A percentile compares a stretch with the other conserved stretches of the same genome.
phyloP scores from a whole-genome alignment of 2,888 invertebrate species.

The Byasa hedistus region DNA sequence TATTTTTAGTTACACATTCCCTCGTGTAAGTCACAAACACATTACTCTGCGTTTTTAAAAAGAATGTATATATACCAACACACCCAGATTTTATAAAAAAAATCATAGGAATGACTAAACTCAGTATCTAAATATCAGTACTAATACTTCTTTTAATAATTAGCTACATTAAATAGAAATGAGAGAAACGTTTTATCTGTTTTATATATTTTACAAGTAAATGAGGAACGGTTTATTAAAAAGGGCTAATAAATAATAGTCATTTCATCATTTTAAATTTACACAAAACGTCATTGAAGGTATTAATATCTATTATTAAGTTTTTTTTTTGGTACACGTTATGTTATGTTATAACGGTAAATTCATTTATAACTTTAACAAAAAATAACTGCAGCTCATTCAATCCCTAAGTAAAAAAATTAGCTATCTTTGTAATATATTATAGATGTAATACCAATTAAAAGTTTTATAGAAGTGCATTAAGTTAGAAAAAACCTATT shows the following conservation, averaged over 20 bases:
- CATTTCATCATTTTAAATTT: too few relatives aligned
- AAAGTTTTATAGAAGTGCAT: conserved; percentile 12
- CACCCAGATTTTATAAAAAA: too few relatives aligned
- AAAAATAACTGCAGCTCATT: background rate
- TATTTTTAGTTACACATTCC: conserved; percentile 24
- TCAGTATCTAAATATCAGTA: too few relatives aligned
- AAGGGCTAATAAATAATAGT: background rate
- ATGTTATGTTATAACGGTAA: background rate
- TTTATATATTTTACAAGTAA: background rate
- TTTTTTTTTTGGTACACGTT: background rate
- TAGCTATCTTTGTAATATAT: conserved; percentile 2
- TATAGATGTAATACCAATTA: conserved; percentile 4
- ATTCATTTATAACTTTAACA: background rate
- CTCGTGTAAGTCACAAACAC: conserved; percentile 7
- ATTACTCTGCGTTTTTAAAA: background rate
- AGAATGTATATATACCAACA: too few relatives aligned
- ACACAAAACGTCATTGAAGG: too few relatives aligned
- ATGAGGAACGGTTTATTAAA: background rate
- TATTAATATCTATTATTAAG: too few relatives aligned
- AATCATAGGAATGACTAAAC: too few relatives aligned
- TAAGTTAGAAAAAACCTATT: conserved; percentile 23
- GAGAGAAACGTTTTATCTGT: background rate
- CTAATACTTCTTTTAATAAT: too few relatives aligned
- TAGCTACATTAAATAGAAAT: too few relatives aligned
- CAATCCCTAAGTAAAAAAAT: background rate